Base-by-base conservation (phyloP, 2,113 vertebrate genomes). In the Elgaria multicarinata region DNA sequence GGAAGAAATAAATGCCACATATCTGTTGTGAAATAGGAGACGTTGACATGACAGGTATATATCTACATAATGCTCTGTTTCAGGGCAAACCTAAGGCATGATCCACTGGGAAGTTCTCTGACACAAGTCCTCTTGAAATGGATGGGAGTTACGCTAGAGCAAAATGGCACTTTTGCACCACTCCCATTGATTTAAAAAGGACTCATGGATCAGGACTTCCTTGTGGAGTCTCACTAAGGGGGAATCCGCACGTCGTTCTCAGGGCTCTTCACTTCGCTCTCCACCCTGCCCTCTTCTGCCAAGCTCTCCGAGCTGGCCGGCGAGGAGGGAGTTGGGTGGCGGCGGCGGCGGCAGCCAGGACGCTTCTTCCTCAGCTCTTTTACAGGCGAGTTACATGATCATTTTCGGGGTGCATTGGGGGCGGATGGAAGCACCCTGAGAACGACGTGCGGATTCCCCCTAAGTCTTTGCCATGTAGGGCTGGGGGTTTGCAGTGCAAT, bases 11-110 rank as follows among this genome's bases (percentile, higher is more conserved):
- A 88, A 71, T 90, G 33, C 18, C 85, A 58, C 86, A 82, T 33
- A 76, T 87, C 86, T 91, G 71, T 89, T 91, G 55, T 33, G 77
- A 94, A 95, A 71, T 36, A 91, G 91, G 36, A 55, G 6, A 50
- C 71, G 75, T 82, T 50, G 55, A 67, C 26, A 62, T 88, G 1
- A 80, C 24, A 74, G 64, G 55, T 90, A 86, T 71, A 82, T 31
- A 85, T 92, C 88, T 78, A 1, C 0, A 67, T 42, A 78, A 0
- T 78, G 2, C 13, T 88, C 10, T 88, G 2, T 83, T 86, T 64
- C 50, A 94, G 86, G 88, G 0, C 16, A 24, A n/a, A 72, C 3
- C 4, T 39, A 75, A 83, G 39, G 55, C 76, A 39, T 55, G 42
- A 22, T 4, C 42, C n/a, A 46, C 14, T 66, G 58, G 31, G 22